Evolutionary conservation across 1,140 invertebrate genomes (phyloP).

Genomic region (Tetranychus cinnabarinus): DNA sequence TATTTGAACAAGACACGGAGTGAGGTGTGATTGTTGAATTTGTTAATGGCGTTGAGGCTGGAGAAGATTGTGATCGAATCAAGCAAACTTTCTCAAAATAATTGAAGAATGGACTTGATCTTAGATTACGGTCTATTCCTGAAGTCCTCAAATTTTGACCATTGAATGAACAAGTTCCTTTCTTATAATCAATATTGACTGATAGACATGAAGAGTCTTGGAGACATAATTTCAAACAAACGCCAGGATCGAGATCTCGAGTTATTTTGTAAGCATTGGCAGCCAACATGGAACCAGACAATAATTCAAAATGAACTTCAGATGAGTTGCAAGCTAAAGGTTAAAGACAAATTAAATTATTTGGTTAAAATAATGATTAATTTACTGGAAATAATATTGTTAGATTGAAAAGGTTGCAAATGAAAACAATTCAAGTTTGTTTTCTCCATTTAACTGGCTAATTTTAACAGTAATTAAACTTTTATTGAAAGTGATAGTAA

Average conservation of each 20-base stretch:
- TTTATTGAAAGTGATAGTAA: too few relatives aligned
- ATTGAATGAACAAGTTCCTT: constrained; percentile 7
- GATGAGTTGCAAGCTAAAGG: constrained; percentile 5
- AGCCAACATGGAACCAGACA: constrained; percentile 1
- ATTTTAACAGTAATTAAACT: too few relatives aligned
- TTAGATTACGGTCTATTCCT: not conserved
- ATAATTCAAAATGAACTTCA: constrained; percentile 10
- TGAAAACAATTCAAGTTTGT: too few relatives aligned
- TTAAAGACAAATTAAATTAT: not conserved
- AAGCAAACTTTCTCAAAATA: constrained; percentile 12
- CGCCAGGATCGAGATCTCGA: constrained; percentile 3
- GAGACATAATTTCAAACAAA: constrained; percentile 8
- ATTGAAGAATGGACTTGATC: constrained; percentile 7
- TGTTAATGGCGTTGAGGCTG: not conserved
- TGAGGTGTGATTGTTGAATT: not conserved
- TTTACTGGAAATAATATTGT: not conserved
- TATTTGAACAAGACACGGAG: constrained; percentile 16
- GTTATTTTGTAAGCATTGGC: constrained; percentile 4
- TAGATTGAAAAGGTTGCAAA: too few relatives aligned
- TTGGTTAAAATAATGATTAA: not conserved
- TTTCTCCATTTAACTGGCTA: too few relatives aligned
- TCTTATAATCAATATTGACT: constrained; percentile 8
- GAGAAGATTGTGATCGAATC: not conserved
- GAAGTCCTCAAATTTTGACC: not conserved
- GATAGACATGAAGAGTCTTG: constrained; percentile 7